Conservation (phyloP, 2,797 vertebrate genomes). For the Hoplostethus mediterraneus region DNA sequence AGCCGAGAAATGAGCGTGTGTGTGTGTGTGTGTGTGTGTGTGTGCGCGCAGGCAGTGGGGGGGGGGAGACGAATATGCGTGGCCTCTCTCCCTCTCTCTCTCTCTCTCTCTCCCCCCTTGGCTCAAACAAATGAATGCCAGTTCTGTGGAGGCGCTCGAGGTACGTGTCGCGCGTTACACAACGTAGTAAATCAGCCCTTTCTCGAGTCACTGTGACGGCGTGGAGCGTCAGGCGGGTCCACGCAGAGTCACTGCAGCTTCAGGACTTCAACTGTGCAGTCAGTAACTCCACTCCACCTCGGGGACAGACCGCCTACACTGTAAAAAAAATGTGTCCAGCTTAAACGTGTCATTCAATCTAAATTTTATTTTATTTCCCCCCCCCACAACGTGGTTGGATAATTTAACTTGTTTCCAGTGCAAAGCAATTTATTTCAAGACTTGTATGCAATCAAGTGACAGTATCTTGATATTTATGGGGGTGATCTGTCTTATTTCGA, state of each 20-base stretch:
- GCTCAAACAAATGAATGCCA: conserved; percentile 76
- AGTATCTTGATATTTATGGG: not conserved
- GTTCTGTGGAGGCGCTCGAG: conserved; percentile 71
- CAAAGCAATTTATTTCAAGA: not conserved
- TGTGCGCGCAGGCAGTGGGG: conserved; percentile 30
- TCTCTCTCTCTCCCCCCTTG: conserved; percentile 19
- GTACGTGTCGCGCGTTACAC: conserved; percentile 75
- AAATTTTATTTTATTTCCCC: not conserved
- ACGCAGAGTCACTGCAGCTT: conserved; percentile 53
- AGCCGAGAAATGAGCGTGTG: conserved; percentile 46
- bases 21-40: conserved; percentile 43
- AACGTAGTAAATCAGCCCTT: conserved; percentile 78
- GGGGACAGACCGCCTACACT: conserved; percentile 39
- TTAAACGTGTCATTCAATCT: conserved; percentile 1
- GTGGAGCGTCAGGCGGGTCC: conserved; percentile 67
- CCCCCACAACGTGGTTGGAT: too few relatives aligned
- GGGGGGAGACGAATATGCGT: conserved; percentile 40
- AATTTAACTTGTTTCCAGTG: conserved; percentile 20
- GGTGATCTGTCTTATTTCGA: too few relatives aligned
- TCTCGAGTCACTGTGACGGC: conserved; percentile 75
- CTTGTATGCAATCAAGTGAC: not conserved
- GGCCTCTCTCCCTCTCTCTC: not conserved
- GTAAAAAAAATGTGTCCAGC: conserved; percentile 36
- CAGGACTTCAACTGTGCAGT: conserved; percentile 62
- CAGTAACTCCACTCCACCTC: conserved; percentile 59